These are phyloP conservation scores for Epinotia brunnichana DNA, from an alignment of 2,888 invertebrate genomes.

Conservation along the genomic window DNA sequence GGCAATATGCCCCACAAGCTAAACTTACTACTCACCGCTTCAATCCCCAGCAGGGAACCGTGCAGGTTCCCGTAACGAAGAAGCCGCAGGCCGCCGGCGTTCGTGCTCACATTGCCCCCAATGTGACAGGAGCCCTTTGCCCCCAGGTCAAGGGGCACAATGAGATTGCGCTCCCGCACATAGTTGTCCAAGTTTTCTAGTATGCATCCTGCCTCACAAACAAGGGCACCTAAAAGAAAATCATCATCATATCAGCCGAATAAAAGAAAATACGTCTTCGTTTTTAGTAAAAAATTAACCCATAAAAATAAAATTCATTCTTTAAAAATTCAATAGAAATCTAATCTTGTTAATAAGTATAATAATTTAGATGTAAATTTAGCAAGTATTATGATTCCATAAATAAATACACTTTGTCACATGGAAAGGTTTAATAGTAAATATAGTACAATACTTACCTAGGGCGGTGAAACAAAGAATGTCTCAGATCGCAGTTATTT, in stretches of 20 bases:
- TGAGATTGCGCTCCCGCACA: slow-evolving; percentile 88
- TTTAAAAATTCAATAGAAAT: no score
- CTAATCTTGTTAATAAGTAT: no score
- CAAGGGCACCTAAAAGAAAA: slow-evolving; percentile 83
- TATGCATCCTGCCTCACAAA: slow-evolving; percentile 97
- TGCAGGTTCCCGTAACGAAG: slow-evolving; percentile 97
- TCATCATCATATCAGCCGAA: no score
- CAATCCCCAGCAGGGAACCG: slow-evolving; percentile 94
- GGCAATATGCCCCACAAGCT: no score
- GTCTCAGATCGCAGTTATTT: no score
- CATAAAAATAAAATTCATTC: no score
- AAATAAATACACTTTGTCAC: not conserved
- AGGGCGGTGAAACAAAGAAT: no score
- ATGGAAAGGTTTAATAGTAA: no score
- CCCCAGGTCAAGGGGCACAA: slow-evolving; percentile 98
- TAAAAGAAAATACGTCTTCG: no score
- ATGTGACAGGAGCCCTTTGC: slow-evolving; percentile 98
- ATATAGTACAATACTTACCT: no score
- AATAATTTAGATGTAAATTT: no score
- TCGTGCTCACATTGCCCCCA: slow-evolving; percentile 98
- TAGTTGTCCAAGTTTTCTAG: slow-evolving; percentile 92
- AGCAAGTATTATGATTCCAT: not conserved
- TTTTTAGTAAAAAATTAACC: not conserved
- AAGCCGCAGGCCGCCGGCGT: slow-evolving; percentile 97
- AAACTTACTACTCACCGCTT: slow-evolving; percentile 87